Evolutionary conservation across 2,113 vertebrate genomes (phyloP), one percentile per base, ranked within the genome.

Genomic region (Sciurus niger): DNA sequence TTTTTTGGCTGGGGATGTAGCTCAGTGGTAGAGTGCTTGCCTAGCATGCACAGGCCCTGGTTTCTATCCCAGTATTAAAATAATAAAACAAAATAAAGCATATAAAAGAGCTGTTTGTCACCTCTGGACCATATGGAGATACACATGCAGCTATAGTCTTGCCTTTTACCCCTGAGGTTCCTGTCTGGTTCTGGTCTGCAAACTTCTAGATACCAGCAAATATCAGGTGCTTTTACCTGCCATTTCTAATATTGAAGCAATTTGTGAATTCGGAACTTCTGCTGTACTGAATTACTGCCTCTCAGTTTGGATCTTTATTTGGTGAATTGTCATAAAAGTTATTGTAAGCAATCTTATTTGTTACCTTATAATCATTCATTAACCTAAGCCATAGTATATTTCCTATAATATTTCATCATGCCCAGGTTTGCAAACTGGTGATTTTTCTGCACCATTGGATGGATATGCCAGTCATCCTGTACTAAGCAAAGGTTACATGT

Each of bases 161-260:
- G 17, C 32, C 16, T 93, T 94, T 95, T 20, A 43, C 30, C 30
- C n/a, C 72, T 79, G 17, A 85, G 25, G 30, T 77, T n/a, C 16
- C 25, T 76, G 37, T 78, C 22, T 79, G 43, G 8, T 40, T 40
- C 40, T 40, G 14, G 46, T 86, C 28, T 86, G 18, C 25, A 43
- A 11, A 92, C 17, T 25, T 92, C 63, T 51, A 76, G 20, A 14
- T 84, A 51, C 12, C 43, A 86, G 63, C 72, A 95, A 92, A 65
- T 40, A 84, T 68, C 46, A 60, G 20, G 70, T n/a, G 37, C 24
- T 94, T 84, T 78, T 3, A 60, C 70, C 60, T 90, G 40, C 4
- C 30, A 12, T 70, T 93, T 55, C 88, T 76, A 84, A 60, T 84
- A 76, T 85, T 89, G 88, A 85, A 90, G 37, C 16, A 76, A 46